Evolutionary conservation across 2,797 vertebrate species (phyloP).

Genomic region (Poecilia gillii): DNA sequence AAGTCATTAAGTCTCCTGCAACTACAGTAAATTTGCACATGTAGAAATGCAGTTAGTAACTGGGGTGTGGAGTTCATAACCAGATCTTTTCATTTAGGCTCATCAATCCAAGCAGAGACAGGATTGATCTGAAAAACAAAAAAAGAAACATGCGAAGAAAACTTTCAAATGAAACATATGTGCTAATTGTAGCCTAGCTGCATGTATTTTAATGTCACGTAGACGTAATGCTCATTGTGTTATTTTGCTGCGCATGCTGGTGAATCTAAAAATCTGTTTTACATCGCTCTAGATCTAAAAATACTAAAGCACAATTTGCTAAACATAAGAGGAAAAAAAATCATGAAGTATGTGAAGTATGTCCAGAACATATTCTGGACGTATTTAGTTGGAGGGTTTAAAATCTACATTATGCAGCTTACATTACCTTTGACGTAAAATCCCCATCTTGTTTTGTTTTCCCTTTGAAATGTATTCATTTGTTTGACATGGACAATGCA

Average conservation of each 20-base stretch:
- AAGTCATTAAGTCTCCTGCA: not conserved
- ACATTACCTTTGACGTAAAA: not conserved
- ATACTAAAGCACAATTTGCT: not conserved
- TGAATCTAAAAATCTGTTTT: not conserved
- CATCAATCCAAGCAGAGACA: no score
- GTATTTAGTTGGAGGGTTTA: not conserved
- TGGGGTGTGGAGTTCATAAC: no score
- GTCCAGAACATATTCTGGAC: no score
- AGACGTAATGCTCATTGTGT: not conserved
- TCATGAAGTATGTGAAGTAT: no score
- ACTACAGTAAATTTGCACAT: not conserved
- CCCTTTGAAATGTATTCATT: no score
- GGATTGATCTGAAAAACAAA: no score
- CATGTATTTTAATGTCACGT: not conserved
- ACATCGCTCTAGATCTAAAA: not conserved
- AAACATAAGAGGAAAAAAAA: not conserved
- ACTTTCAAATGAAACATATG: not conserved
- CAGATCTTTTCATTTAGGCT: no score
- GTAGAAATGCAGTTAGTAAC: not conserved
- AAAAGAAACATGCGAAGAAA: no score
- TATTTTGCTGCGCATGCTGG: not conserved
- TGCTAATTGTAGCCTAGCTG: not conserved
- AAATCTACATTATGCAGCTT: not conserved
- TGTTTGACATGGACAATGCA: no score
- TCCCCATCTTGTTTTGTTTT: not conserved